These are phyloP conservation scores for Drosophila picticornis DNA, from an alignment of 2,888 invertebrate genomes.

Conservation along the genomic window DNA sequence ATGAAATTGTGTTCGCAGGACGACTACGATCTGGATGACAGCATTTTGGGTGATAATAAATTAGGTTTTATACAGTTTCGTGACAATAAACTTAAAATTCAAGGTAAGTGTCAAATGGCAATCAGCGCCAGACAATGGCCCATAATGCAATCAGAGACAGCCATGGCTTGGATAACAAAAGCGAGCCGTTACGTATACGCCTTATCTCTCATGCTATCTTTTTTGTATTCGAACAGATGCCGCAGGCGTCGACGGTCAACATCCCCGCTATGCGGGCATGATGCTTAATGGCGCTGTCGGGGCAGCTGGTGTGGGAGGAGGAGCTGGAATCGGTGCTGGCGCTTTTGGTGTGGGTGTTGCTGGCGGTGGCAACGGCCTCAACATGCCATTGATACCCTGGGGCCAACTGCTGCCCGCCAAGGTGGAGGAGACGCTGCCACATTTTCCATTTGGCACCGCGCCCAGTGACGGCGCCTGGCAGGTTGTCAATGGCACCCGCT, in stretches of 20 bases:
- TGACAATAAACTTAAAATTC: conserved; percentile 85
- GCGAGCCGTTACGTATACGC: conserved; percentile 50
- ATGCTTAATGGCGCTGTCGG: conserved; percentile 70
- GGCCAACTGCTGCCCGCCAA: conserved; percentile 84
- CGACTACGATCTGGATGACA: conserved; percentile 84
- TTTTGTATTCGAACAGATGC: conserved; percentile 69
- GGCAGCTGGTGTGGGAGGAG: conserved; percentile 45
- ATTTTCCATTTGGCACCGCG: conserved; percentile 88
- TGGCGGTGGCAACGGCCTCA: conserved; percentile 58
- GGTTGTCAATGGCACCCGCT: conserved; percentile 87
- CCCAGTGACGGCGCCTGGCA: conserved; percentile 93
- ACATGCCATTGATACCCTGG: conserved; percentile 84
- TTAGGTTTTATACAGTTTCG: conserved; percentile 85
- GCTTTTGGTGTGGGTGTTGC: conserved; percentile 61
- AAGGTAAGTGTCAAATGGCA: conserved; percentile 80
- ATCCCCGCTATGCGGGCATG: conserved; percentile 79
- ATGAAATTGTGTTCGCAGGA: conserved; percentile 76
- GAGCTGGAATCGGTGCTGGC: conserved; percentile 52
- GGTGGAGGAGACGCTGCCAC: conserved; percentile 86
- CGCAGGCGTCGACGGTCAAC: conserved; percentile 79
- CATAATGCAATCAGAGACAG: conserved; percentile 46
- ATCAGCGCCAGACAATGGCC: conserved; percentile 54
- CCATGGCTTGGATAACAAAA: conserved; percentile 46
- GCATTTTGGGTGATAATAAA: conserved; percentile 85
- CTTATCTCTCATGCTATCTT: conserved; percentile 41